Base-by-base conservation (phyloP, 1,140 invertebrate genomes). In the Acromyrmex charruanus region DNA sequence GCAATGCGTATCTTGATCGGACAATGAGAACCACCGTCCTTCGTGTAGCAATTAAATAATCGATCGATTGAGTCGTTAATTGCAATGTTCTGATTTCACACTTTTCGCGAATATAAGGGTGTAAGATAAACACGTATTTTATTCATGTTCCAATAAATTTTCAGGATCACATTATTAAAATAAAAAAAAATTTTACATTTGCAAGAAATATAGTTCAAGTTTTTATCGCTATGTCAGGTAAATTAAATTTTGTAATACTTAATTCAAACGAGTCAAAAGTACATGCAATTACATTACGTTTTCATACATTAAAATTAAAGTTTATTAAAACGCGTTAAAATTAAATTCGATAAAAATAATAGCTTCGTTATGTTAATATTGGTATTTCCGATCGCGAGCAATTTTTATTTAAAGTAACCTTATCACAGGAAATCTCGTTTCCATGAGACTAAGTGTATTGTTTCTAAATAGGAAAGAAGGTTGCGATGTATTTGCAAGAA, bases 11-110 rank as follows among this genome's bases (percentile, higher is more conserved):
- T 77, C 82, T 59, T 51, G 35, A 79, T 79, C 82, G n/a, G 61
- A 74, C 68, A 84, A 74, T 74, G 55, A 21, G 68, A 63, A 53
- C 44, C 9, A 25, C 0, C 25, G 66, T n/a, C 39, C 18, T 49
- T 58, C 74, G n/a, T 28, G 55, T 55, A 16, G 21, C 21, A 75
- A 86, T 77, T 61, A 35, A 75, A 88, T 89, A 58, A 69, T 89
- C 49, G 49, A 68, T 51, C 39, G 39, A 44, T 28, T 5, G 55
- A 16, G 12, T 58, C 51, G 35, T 44, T 74, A 69, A 75, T 84
- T 84, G 39, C 55, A 7, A 84, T 58, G 25, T 61, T 28, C 25
- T n/a, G 69, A 3, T 18, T 21, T 16, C 25, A 51, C 5, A 31
- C 25, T 49, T 35, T 10, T 55, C 39, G 7, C 21, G 10, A 72